Conservation (phyloP, 2,113 vertebrate genomes). For the Corythoichthys intestinalis region DNA sequence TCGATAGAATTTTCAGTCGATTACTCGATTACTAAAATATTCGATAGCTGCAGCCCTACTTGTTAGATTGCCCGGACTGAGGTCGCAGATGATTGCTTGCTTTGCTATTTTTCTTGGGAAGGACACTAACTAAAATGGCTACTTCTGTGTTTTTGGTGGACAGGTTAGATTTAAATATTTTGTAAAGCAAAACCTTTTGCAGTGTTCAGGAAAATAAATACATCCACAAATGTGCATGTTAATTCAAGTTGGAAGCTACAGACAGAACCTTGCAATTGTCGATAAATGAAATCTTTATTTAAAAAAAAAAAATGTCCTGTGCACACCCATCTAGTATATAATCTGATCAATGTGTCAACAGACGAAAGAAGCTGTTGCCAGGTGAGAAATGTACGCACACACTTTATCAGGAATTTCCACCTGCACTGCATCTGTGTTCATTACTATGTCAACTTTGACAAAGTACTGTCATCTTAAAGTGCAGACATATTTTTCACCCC, state of each 20-base stretch:
- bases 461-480: not conserved
- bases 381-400: not conserved
- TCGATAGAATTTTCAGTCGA: no score
- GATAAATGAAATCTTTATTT: not conserved
- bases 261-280: not conserved
- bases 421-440: not conserved
- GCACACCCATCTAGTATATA: slow-evolving; percentile 17
- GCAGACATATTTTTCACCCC: not conserved
- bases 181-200: not conserved
- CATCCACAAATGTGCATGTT: not conserved
- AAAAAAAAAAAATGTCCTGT: not conserved
- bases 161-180: no score
- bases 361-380: not conserved
- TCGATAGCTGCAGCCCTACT: no score
- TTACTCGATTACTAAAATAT: no score
- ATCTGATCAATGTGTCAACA: not conserved
- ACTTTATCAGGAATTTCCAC: not conserved
- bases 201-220: not conserved
- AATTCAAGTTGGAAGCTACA: not conserved
- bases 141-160: no score
- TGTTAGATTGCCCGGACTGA: no score
- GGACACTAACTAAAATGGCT: no score
- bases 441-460: not conserved
- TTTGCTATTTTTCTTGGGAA: no score
- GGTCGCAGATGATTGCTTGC: no score